Evolutionary conservation across 2,888 invertebrate species (phyloP), one percentile per base, ranked within the genome.

Genomic region (Sialis fuliginosa): DNA sequence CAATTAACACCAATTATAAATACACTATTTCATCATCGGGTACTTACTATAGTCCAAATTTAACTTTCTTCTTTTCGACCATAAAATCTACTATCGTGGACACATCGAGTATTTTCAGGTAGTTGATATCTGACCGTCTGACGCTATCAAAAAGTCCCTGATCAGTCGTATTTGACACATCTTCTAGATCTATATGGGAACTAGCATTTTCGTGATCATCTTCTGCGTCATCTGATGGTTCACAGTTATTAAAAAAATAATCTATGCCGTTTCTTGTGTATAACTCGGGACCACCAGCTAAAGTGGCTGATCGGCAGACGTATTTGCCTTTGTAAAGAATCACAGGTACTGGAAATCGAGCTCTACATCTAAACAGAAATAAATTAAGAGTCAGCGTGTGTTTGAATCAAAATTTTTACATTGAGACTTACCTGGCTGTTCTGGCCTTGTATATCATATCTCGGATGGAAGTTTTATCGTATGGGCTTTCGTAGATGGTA

Each of bases 31-130:
- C 22, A 22, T 22, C 22, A 22, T 22, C 22, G 22, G 22, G 48
- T 46, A 69, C 80, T 76, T 70, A 86, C 86, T 81, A 75, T 65
- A 86, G 65, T 50, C 79, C 79, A 65, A 77, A 86, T 65, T 86
- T 87, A 39, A 83, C 79, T 68, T 86, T 86, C 57, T 82, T 81
- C 59, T 84, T 82, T 60, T 87, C 86, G 6, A 87, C 83, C 86
- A 87, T 87, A 46, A 87, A 73, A 64, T 87, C 86, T 51, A 81
- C 74, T 55, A 87, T 86, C 45, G 78, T 79, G 47, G 72, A 73
- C 10, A 86, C 79, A 55, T 79, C 77, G 33, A 84, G 70, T 13
- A 71, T 69, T 60, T 79, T 79, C 34, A 87, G 63, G 42, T 86
- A 64, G 54, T 75, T 72, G 46, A 84, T 81, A 59, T 87, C 86